Base-by-base conservation (phyloP, 2,113 vertebrate species). In the Aramus guarauna region DNA sequence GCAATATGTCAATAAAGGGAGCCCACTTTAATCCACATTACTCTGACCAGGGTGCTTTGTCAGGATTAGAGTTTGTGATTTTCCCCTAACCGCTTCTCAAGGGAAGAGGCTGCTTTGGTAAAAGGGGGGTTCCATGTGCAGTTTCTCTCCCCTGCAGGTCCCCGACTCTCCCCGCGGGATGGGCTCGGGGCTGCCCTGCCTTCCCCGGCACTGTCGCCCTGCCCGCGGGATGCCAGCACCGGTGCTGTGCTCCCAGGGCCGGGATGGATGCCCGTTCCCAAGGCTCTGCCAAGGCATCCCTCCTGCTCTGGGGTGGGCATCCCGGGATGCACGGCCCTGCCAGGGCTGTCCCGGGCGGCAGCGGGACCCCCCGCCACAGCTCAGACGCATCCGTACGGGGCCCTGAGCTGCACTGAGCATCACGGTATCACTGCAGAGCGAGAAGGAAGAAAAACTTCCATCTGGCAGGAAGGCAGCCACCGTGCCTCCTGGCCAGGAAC, bases 371-470 rank as follows among this genome's bases (percentile, higher is more conserved):
- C 63, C 59, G 1, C 26, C 39, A 0, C 18, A 4, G 55, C 23
- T 2, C 56, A 7, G 50, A 11, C 27, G 3, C 41, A 4, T 14
- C 88, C 15, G 0, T 3, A 0, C 2, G 2, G 14, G 32, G n/a
- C 7, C 30, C 37, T 1, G 73, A 34, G 68, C 12, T 8, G 32
- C 22, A 0, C 30, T 2, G 0, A 8, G 2, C 0, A 0, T 1
- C 12, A 3, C 73, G 21, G 7, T 2, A 29, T 1, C 29, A 2
- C 55, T 9, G 60, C 23, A 11, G 36, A n/a, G 50, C 13, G 1
- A 9, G 59, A 3, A 9, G 2, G 39, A 2, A 12, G 20, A 7
- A 13, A 8, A 36, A 19, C 15, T 15, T 20, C 52, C 45, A 0
- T 1, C 21, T 4, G 43, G 11, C 66, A 64, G 69, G 17, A 34